Evolutionary conservation across 1,140 invertebrate genomes (phyloP).

Genomic region (Drosophila setifemur): DNA sequence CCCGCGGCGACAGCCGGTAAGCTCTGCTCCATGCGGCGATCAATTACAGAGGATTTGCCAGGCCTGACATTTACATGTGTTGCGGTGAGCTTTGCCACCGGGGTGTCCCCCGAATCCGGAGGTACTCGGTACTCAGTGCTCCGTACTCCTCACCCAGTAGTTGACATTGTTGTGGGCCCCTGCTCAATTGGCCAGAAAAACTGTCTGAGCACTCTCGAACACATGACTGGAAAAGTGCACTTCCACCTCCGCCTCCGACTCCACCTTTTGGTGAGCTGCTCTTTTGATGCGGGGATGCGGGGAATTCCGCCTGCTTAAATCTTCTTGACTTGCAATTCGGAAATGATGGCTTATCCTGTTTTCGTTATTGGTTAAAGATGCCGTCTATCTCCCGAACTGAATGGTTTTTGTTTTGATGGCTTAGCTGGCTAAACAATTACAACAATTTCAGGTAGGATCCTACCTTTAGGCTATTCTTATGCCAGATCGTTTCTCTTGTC

Average conservation of each 20-base stretch:
- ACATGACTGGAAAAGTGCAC: slow-evolving; percentile 70
- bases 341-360: slow-evolving; percentile 79
- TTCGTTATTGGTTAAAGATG: slow-evolving; percentile 78
- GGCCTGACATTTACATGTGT: slow-evolving; percentile 75
- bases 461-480: slow-evolving; percentile 20
- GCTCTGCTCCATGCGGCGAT: slow-evolving; percentile 70
- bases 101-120: slow-evolving; percentile 30
- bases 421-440: slow-evolving; percentile 65
- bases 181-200: slow-evolving; percentile 75
- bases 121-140: no score
- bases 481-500: slow-evolving; percentile 11
- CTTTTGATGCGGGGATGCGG: slow-evolving; percentile 39
- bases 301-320: slow-evolving; percentile 81
- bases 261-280: slow-evolving; percentile 10
- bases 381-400: slow-evolving; percentile 32
- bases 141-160: no score
- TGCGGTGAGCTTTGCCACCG: slow-evolving; percentile 63
- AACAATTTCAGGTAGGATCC: background rate
- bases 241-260: background rate
- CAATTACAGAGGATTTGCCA: slow-evolving; percentile 72
- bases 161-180: slow-evolving; percentile 20
- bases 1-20: slow-evolving; percentile 75
- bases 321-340: slow-evolving; percentile 78
- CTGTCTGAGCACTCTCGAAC: slow-evolving; percentile 70
- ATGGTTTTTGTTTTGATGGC: slow-evolving; percentile 61